A percentile compares a stretch with the other conserved stretches of the same genome.
These are phyloP conservation scores for Pristionchus exspectatus DNA, from an alignment of 2,888 invertebrate species.

Conservation along the genomic window DNA sequence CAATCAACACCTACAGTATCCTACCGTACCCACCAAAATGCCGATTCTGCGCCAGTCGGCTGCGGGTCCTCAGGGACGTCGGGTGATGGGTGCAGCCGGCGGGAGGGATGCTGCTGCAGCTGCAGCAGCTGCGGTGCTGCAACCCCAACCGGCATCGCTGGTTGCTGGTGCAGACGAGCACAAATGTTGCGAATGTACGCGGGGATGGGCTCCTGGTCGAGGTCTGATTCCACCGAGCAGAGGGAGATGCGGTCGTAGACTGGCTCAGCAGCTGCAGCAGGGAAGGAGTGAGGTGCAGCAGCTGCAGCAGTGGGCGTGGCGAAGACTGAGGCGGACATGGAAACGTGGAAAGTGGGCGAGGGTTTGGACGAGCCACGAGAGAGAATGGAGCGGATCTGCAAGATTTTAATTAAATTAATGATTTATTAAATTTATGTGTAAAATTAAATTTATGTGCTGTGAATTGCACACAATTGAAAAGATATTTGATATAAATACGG, in stretches of 20 bases:
- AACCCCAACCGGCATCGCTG: neutral
- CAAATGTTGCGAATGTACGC: neutral
- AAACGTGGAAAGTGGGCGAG: neutral
- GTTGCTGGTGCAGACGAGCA: neutral
- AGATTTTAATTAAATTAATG: no score
- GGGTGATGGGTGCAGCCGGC: neutral
- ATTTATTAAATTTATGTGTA: no score
- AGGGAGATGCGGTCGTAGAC: neutral
- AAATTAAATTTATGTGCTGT: no score
- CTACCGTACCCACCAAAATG: neutral
- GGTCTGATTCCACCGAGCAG: neutral
- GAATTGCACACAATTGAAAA: no score
- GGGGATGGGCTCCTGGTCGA: constrained; percentile 16
- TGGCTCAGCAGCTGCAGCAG: neutral
- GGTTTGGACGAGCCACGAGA: neutral
- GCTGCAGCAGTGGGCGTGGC: neutral
- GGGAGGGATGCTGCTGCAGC: neutral
- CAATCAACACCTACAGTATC: neutral
- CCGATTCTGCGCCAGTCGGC: neutral
- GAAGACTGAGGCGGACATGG: neutral
- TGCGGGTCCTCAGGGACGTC: neutral
- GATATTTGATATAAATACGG: no score
- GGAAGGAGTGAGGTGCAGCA: neutral
- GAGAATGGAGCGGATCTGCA: neutral
- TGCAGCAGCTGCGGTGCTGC: neutral